Conservation (phyloP, 2,113 vertebrate genomes). For the Melospiza melodia region DNA sequence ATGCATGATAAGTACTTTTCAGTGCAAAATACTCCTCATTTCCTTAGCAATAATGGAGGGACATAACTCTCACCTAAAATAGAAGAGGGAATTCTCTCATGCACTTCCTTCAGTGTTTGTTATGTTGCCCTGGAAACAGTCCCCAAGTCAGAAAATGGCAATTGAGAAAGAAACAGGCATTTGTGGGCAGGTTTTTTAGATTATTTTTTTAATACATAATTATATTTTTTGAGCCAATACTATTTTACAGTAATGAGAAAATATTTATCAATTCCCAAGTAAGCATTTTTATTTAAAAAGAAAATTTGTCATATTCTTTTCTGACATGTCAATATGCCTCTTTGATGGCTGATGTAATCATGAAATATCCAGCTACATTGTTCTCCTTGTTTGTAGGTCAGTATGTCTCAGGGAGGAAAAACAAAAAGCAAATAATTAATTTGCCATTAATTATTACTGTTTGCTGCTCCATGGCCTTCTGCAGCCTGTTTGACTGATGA, state of each 20-base stretch:
- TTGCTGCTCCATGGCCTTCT: neutral
- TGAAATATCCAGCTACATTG: neutral
- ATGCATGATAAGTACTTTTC: neutral
- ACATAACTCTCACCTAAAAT: constrained; percentile 1
- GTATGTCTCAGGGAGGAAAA: neutral
- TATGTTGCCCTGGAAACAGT: constrained; percentile 42
- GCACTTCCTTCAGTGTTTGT: neutral
- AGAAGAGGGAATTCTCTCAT: constrained; percentile 33
- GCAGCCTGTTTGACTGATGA: neutral
- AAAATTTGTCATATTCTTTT: neutral
- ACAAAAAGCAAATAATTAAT: neutral
- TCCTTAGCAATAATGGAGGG: neutral
- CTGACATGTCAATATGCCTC: neutral
- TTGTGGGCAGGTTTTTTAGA: neutral
- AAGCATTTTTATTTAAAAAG: neutral
- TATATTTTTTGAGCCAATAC: neutral
- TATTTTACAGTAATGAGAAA: neutral
- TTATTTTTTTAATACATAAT: neutral
- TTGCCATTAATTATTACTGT: neutral
- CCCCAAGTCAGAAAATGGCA: neutral
- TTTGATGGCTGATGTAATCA: neutral
- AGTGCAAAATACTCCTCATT: neutral
- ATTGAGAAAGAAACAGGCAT: neutral
- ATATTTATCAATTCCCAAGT: neutral
- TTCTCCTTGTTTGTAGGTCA: neutral